Evolutionary conservation across 1,140 invertebrate species (phyloP).

Genomic region (Lethrus apterus): DNA sequence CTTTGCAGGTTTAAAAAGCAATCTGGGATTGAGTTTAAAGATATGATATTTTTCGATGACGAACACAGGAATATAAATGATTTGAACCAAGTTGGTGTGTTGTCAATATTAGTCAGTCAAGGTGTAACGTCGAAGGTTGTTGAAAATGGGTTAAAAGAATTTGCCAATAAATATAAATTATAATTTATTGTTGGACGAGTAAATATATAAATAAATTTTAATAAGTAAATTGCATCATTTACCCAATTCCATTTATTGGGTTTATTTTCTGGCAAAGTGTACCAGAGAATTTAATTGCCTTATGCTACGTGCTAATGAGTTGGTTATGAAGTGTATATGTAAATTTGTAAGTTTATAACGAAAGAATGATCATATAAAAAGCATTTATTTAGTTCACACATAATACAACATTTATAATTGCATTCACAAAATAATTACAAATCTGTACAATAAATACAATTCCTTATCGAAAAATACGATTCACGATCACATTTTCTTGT

Average conservation of each 20-base stretch:
- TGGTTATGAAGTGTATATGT: not conserved
- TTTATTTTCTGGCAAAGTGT: too few species aligned
- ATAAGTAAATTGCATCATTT: too few species aligned
- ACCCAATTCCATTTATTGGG: too few species aligned
- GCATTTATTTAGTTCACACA: constrained; percentile 31
- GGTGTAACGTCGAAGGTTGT: constrained; percentile 46
- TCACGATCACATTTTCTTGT: too few species aligned
- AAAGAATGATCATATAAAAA: constrained; percentile 24
- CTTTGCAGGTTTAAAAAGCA: constrained; percentile 48
- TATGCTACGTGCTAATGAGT: not conserved
- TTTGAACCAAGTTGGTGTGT: constrained; percentile 48
- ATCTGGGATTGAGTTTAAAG: constrained; percentile 49
- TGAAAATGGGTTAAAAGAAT: constrained; percentile 40
- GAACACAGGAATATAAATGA: constrained; percentile 56
- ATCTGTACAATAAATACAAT: constrained; percentile 37
- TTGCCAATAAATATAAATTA: constrained; percentile 18
- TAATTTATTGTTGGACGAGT: too few species aligned
- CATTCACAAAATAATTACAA: constrained; percentile 38
- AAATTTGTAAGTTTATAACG: not conserved
- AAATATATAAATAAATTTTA: too few species aligned
- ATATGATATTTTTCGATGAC: constrained; percentile 70
- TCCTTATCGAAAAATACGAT: constrained; percentile 37
- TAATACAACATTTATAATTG: constrained; percentile 29
- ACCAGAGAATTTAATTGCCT: too few species aligned
- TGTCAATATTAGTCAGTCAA: constrained; percentile 49